These are phyloP conservation scores for Neria commutata DNA, from an alignment of 2,888 invertebrate species.

Conservation along the genomic window DNA sequence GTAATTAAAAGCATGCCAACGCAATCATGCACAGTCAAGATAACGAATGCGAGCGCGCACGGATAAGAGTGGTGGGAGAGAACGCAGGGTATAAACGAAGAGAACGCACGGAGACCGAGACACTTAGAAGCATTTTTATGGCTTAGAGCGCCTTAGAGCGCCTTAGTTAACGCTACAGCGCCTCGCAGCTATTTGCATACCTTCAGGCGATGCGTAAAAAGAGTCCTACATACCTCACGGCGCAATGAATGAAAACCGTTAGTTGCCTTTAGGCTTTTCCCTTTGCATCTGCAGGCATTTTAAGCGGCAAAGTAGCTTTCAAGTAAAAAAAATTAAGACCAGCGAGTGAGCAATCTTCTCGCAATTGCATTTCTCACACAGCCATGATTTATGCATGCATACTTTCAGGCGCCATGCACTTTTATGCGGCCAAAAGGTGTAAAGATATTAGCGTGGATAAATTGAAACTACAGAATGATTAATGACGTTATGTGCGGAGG, in stretches of 20 bases:
- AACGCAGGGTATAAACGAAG: not conserved
- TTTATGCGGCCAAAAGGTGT: not conserved
- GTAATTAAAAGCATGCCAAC: conserved; percentile 5
- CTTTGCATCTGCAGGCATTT: not conserved
- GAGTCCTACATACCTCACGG: too few relatives aligned
- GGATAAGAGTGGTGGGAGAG: not conserved
- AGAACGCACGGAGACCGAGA: too few relatives aligned
- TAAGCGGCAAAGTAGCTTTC: not conserved
- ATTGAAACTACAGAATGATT: too few relatives aligned
- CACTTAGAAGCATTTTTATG: not conserved
- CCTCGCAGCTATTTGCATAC: too few relatives aligned
- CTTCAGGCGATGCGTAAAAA: not conserved
- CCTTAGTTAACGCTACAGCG: too few relatives aligned
- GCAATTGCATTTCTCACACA: not conserved
- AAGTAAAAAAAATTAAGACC: not conserved
- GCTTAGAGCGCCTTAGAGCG: too few relatives aligned
- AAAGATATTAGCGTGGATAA: not conserved
- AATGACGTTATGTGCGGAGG: too few relatives aligned
- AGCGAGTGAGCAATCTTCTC: not conserved
- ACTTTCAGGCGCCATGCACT: not conserved
- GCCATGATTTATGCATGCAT: not conserved
- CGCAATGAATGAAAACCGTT: not conserved
- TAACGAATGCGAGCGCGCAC: not conserved
- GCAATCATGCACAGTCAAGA: not conserved
- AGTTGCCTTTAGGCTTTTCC: not conserved